Evolutionary conservation across 2,113 vertebrate genomes (phyloP), one percentile per base, ranked within the genome.

Genomic region (Hydrochoerus hydrochaeris): DNA sequence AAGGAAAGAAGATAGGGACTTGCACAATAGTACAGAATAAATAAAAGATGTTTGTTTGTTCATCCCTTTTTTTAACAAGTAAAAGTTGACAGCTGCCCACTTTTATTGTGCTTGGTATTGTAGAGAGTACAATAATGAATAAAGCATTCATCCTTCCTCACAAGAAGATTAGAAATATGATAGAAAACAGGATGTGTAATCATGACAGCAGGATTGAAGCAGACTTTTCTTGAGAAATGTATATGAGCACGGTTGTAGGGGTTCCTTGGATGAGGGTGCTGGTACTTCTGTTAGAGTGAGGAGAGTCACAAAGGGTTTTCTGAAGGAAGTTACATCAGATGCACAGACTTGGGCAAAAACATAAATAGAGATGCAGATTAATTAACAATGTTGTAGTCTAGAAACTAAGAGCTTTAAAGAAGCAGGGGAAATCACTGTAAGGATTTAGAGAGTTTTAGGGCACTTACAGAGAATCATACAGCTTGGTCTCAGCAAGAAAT

Each of bases 41-140:
- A 73, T 84, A 96, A 88, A 96, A 94, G 52, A 54, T 94, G 24
- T 41, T 78, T 7, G 44, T 89, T 94, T 0, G 0, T 77, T 95
- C 16, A 44, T 65, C 35, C 22, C 46, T 58, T 86, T 17, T 75
- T 85, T 94, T 71, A 75, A 81, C 46, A 91, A 94, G 94, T 93
- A 89, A 54, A 90, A 10, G 13, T 81, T 62, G 87, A 95, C 82
- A 91, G 49, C 32, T 89, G 17, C 28, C 69, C 22, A 24, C 22
- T 81, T 93, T 54, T 41, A 12, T 41, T 90, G 46, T 95, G 65
- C 75, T 88, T 67, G 20, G 24, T n/a, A 67, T 14, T 87, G 60
- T 78, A 28, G 46, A 54, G 73, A 80, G 86, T 82, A 73, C 6
- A 49, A 10, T 77, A 94, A 90, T 91, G n/a, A 94, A 67, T 67